phyloP scores from a whole-genome alignment of 2,888 invertebrate genomes.

The Lissocephala sabroskyi region DNA sequence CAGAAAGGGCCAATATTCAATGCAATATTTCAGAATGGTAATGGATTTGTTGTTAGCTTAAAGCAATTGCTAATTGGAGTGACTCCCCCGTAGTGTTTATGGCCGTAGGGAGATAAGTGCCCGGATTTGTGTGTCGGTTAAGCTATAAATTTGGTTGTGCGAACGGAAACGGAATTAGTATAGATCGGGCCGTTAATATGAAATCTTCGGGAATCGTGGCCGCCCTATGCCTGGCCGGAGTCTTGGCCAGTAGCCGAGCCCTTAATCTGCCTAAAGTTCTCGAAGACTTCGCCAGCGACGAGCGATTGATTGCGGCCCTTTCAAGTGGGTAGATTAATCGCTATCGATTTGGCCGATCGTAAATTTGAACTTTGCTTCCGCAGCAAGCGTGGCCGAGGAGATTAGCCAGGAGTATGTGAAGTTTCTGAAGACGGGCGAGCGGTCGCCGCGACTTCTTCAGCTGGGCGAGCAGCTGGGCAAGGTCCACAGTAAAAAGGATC shows the following conservation, averaged over 20 bases:
- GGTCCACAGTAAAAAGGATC: slow-evolving; percentile 44
- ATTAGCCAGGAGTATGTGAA: slow-evolving; percentile 59
- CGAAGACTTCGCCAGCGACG: slow-evolving; percentile 29
- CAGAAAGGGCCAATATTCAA: no score
- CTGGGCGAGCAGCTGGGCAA: slow-evolving; percentile 48
- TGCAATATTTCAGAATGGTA: no score
- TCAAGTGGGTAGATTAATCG: slow-evolving; percentile 40
- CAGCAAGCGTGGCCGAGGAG: slow-evolving; percentile 56
- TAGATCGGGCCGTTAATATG: no score
- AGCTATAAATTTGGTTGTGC: no score
- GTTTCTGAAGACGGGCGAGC: slow-evolving; percentile 51
- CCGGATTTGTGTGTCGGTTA: no score
- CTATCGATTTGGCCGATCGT: neutral
- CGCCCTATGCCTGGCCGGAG: no score
- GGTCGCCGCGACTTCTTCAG: slow-evolving; percentile 40
- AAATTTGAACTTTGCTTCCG: neutral
- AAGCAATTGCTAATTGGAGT: no score
- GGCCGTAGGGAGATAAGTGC: no score
- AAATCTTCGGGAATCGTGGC: no score
- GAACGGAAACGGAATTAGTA: no score
- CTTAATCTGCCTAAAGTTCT: slow-evolving; percentile 37
- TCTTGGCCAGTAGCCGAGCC: slow-evolving; percentile 19
- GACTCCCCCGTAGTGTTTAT: no score
- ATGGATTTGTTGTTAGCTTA: no score
- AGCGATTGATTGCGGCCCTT: slow-evolving; percentile 36